These are phyloP conservation scores for Omphaloscelis lunosa DNA, from an alignment of 2,888 invertebrate species.

Conservation along the genomic window DNA sequence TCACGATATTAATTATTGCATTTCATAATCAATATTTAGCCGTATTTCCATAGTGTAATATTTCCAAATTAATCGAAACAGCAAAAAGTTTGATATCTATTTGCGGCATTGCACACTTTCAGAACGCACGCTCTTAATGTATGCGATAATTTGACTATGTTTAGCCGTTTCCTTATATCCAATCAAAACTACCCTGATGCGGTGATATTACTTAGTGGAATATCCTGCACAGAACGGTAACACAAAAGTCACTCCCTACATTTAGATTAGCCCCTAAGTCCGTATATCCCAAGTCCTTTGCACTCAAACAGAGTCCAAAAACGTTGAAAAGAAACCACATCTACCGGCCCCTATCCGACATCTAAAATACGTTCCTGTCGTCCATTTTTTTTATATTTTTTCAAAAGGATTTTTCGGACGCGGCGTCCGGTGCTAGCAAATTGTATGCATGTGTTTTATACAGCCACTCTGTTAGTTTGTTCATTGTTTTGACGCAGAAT, in stretches of 20 bases:
- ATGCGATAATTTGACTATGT: not conserved
- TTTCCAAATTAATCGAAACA: too few relatives aligned
- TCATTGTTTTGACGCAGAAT: constrained; percentile 66
- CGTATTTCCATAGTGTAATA: too few relatives aligned
- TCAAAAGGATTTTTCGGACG: constrained; percentile 73
- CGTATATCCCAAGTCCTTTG: not conserved
- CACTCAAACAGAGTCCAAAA: constrained; percentile 31
- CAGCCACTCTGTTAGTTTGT: constrained; percentile 57
- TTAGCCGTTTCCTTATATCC: not conserved
- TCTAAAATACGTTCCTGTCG: constrained; percentile 49
- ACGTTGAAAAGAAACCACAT: constrained; percentile 24
- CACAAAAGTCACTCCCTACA: not conserved
- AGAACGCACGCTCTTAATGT: too few relatives aligned
- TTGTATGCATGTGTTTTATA: constrained; percentile 63
- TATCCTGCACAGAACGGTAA: not conserved
- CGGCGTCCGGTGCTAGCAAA: constrained; percentile 57
- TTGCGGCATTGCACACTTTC: too few relatives aligned
- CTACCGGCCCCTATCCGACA: constrained; percentile 38
- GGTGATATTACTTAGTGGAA: too few relatives aligned
- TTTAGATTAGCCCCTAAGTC: not conserved
- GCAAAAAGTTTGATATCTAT: too few relatives aligned
- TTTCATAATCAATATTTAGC: too few relatives aligned
- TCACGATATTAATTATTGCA: too few relatives aligned
- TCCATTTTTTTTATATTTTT: constrained; percentile 73
- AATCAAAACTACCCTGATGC: not conserved